Conservation (phyloP, 2,797 vertebrate species). For the Chloroceryle inda region DNA sequence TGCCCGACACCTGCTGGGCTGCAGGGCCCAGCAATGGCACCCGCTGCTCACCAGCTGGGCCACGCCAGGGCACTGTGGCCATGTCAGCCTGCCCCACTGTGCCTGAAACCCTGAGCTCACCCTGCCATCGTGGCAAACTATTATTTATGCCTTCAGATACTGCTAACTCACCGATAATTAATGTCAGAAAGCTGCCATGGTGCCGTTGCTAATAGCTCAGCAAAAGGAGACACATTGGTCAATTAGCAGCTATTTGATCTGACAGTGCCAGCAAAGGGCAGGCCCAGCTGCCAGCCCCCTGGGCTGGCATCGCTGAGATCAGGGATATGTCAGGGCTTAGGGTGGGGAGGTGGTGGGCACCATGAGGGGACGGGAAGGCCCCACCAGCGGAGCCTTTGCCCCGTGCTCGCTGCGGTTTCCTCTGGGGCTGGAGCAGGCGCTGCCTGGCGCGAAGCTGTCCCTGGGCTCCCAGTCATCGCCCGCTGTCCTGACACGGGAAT, state of each 20-base stretch:
- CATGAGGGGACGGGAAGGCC: neutral
- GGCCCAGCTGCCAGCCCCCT: neutral
- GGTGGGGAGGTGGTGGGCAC: neutral
- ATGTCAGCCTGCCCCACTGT: rapidly evolving
- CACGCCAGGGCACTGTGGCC: neutral
- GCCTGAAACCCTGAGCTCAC: neutral
- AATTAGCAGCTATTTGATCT: constrained; percentile 73
- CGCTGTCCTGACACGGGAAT: rapidly evolving
- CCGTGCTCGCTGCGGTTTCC: rapidly evolving
- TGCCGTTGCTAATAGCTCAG: constrained; percentile 60
- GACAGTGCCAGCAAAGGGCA: constrained; percentile 74
- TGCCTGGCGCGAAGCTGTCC: rapidly evolving
- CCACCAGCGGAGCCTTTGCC: neutral
- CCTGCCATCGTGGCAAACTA: neutral
- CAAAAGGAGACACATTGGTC: constrained; percentile 46
- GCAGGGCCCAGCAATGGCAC: rapidly evolving
- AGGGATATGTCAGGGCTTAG: neutral
- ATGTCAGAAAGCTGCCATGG: constrained; percentile 71
- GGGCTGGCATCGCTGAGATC: neutral
- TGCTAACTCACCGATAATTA: constrained; percentile 76
- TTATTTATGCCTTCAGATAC: constrained; percentile 59
- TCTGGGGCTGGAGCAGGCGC: neutral
- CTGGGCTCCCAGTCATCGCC: rapidly evolving
- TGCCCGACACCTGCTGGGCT: neutral
- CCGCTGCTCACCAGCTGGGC: neutral